phyloP scores from a whole-genome alignment of 2,113 vertebrate species.

The Cinclus cinclus region DNA sequence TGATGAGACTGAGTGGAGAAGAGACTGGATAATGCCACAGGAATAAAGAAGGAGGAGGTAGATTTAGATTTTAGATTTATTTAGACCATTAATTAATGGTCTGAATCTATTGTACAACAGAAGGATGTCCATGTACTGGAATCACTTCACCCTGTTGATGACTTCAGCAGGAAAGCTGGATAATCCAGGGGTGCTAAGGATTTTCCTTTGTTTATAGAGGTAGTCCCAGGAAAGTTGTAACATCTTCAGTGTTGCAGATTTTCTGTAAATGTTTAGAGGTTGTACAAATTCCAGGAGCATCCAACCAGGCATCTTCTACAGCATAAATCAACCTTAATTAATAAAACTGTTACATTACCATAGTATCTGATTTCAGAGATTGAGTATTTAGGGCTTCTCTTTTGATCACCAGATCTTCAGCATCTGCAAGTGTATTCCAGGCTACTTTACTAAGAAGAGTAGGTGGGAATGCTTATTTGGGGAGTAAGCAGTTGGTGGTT shows the following conservation, averaged over 20 bases:
- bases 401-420: background rate
- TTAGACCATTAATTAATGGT: background rate
- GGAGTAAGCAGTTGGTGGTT: background rate
- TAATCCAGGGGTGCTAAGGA: background rate
- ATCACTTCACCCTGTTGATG: background rate
- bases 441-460: background rate
- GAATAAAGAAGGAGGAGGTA: background rate
- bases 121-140: background rate
- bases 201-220: background rate
- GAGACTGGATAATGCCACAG: background rate
- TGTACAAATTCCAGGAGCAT: background rate
- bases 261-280: background rate
- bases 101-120: background rate
- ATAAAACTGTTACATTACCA: background rate
- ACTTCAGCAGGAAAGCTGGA: background rate
- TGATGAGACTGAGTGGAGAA: background rate
- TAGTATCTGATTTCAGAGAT: background rate
- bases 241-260: background rate
- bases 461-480: background rate
- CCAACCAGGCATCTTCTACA: background rate
- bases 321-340: background rate
- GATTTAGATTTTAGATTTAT: background rate
- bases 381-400: background rate
- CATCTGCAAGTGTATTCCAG: background rate
- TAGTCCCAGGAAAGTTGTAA: background rate